Evolutionary conservation across 2,888 invertebrate species (phyloP).

Genomic region (Cheilosia scutellata): DNA sequence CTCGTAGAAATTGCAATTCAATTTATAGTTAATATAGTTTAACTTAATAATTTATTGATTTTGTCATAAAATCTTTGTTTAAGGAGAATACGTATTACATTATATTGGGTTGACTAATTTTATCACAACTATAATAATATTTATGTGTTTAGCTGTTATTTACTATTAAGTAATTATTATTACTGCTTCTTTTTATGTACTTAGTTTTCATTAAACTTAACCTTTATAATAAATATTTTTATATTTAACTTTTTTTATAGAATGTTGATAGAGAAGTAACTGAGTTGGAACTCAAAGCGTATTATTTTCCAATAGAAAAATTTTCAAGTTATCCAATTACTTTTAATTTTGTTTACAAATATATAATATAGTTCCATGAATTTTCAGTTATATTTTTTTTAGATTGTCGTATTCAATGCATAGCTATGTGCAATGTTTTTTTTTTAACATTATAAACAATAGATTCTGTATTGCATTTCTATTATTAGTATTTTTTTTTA

Average conservation of each 20-base stretch:
- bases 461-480: not conserved
- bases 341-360: conserved; percentile 15
- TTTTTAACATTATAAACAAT: conserved; percentile 15
- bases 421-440: conserved; percentile 50
- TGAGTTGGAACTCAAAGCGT: conserved; percentile 72
- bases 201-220: not conserved
- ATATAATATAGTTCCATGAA: conserved; percentile 9
- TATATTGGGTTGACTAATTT: conserved; percentile 28
- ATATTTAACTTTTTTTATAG: conserved; percentile 13
- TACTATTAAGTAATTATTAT: conserved; percentile 28
- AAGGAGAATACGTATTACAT: conserved; percentile 8
- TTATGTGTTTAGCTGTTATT: conserved; percentile 3
- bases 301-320: conserved; percentile 74
- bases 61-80: conserved; percentile 36
- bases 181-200: not conserved
- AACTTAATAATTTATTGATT: conserved; percentile 26
- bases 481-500: conserved; percentile 1
- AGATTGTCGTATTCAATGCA: conserved; percentile 68
- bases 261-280: conserved; percentile 57
- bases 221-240: not conserved
- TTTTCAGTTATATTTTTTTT: conserved; percentile 18
- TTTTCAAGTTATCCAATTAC: conserved; percentile 56
- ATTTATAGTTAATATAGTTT: conserved; percentile 9
- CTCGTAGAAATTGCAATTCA: conserved; percentile 39
- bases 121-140: conserved; percentile 69